Conservation (phyloP, 1,140 invertebrate genomes). For the Matsumurasca onukii region DNA sequence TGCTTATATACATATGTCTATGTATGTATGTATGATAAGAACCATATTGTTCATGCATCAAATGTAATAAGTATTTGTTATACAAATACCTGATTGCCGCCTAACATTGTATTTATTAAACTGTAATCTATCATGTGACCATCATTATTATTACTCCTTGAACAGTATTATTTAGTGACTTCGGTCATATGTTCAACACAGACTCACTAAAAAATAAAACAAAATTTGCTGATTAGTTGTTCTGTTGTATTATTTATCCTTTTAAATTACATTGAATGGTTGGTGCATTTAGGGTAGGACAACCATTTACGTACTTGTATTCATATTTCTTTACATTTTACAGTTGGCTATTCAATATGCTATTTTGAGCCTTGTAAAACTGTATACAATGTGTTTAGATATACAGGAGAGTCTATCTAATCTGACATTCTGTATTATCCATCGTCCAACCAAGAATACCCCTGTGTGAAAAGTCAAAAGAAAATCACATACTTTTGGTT, state of each 20-base stretch:
- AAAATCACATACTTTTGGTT: too few relatives aligned
- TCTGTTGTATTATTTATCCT: constrained; percentile 2
- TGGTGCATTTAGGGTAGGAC: too few relatives aligned
- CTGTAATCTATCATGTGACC: constrained; percentile 17
- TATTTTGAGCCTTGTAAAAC: too few relatives aligned
- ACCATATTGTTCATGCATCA: constrained; percentile 22
- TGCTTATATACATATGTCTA: constrained; percentile 24
- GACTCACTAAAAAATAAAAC: constrained; percentile 17
- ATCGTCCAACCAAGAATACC: too few relatives aligned
- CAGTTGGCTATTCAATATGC: too few relatives aligned
- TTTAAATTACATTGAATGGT: too few relatives aligned
- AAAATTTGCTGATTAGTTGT: constrained; percentile 25
- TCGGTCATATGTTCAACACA: constrained; percentile 20
- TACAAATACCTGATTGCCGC: constrained; percentile 25
- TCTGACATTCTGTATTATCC: too few relatives aligned
- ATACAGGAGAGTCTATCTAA: too few relatives aligned
- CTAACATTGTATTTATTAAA: constrained; percentile 29
- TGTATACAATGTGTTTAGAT: too few relatives aligned
- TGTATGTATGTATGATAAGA: not conserved
- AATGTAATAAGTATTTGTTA: constrained; percentile 28
- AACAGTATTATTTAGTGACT: constrained; percentile 18
- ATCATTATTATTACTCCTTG: constrained; percentile 6
- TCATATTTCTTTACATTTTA: too few relatives aligned
- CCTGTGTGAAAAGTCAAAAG: too few relatives aligned
- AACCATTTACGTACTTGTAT: too few relatives aligned